Evolutionary conservation across 2,797 vertebrate genomes (phyloP).

Genomic region (Leptodactylus fallax): DNA sequence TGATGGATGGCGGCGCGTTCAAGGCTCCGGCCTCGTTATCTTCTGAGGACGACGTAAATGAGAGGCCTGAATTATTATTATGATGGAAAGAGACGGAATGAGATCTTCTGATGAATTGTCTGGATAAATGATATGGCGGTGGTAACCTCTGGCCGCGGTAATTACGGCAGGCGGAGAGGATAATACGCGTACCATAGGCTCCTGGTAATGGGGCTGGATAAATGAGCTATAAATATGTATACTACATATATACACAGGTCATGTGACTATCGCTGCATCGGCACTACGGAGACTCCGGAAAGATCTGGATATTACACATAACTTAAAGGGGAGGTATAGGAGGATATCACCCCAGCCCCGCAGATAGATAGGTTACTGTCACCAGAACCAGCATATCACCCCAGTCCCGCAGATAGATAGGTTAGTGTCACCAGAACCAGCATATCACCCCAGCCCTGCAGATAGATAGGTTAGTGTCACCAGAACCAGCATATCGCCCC

Average conservation of each 20-base stretch:
- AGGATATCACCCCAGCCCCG: too few species aligned
- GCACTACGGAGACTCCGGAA: too few species aligned
- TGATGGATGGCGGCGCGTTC: background rate
- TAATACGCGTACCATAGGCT: background rate
- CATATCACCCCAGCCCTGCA: too few species aligned
- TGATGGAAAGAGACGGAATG: background rate
- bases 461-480: too few species aligned
- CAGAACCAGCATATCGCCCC: too few species aligned
- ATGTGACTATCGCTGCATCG: too few species aligned
- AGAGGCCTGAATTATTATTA: background rate
- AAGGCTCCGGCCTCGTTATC: background rate
- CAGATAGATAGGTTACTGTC: too few species aligned
- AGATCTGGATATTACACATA: too few species aligned
- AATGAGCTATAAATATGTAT: background rate
- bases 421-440: too few species aligned
- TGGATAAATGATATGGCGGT: background rate
- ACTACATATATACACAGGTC: background rate
- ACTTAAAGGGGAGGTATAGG: too few species aligned
- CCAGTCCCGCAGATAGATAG: too few species aligned
- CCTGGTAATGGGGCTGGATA: background rate
- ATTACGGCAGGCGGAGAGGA: background rate
- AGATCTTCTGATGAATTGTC: background rate
- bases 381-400: too few species aligned
- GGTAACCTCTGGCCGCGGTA: background rate
- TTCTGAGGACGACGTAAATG: conserved; percentile 9